Percentiles rank a stretch among this genome's conserved stretches.
Evolutionary conservation across 2,888 invertebrate species (phyloP).

Genomic region (Cartodere bifasciata): DNA sequence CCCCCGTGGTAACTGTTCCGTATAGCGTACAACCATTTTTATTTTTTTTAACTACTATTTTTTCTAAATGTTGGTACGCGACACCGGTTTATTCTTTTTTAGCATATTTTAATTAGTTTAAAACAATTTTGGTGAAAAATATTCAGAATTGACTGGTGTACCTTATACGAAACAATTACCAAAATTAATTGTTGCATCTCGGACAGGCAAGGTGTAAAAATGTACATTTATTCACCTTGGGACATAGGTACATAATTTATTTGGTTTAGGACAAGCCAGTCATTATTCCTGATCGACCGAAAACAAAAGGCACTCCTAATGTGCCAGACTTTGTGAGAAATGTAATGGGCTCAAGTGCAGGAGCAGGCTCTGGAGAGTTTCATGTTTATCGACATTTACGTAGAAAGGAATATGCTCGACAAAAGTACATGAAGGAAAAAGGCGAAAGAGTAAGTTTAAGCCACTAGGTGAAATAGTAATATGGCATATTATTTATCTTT

Average conservation of each 20-base stretch:
- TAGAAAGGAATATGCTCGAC: constrained; percentile 90
- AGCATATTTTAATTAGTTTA: no score
- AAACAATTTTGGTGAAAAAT: no score
- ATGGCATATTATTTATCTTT: no score
- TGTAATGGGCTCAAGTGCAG: constrained; percentile 99
- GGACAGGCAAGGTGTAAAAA: no score
- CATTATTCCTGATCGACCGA: constrained; percentile 71
- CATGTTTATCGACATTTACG: constrained; percentile 94
- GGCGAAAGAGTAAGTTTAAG: constrained; percentile 54
- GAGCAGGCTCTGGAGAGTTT: constrained; percentile 98
- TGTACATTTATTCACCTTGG: constrained; percentile 1
- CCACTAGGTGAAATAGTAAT: no score
- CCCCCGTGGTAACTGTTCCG: constrained; percentile 5
- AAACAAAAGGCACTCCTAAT: constrained; percentile 56
- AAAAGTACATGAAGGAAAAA: constrained; percentile 84
- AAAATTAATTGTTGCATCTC: constrained; percentile 8
- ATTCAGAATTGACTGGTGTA: no score
- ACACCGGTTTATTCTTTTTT: no score
- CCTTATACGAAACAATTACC: no score
- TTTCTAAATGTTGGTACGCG: no score
- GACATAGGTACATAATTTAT: constrained; percentile 1
- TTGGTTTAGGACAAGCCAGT: constrained; percentile 79
- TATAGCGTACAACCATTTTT: no score
- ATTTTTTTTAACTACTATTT: no score
- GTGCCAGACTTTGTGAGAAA: constrained; percentile 94